Percentiles rank a stretch among this genome's conserved stretches.
Conservation (phyloP, 2,113 vertebrate genomes). For the Glaucomys volans region DNA sequence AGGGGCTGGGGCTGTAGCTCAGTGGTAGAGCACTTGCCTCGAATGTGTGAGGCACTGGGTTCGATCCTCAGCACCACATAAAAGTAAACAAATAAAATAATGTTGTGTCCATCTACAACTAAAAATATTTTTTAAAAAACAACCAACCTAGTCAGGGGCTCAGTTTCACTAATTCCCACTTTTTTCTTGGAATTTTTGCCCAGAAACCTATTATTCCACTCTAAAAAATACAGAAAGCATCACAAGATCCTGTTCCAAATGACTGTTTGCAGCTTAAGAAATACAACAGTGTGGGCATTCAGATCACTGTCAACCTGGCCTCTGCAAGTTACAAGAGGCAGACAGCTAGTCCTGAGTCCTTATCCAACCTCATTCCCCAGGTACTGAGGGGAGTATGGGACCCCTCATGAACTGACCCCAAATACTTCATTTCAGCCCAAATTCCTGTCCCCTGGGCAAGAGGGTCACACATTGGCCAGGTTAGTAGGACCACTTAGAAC, state of each 20-base stretch:
- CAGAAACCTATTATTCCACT: conserved; percentile 8
- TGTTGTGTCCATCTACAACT: too few relatives aligned
- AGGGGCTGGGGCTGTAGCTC: too few relatives aligned
- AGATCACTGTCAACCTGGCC: background rate
- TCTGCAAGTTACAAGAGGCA: background rate
- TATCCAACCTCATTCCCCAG: background rate
- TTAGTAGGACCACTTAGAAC: background rate
- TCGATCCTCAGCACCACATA: too few relatives aligned
- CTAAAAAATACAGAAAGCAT: background rate
- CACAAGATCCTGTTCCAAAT: background rate
- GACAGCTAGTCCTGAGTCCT: background rate
- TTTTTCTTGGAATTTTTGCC: background rate
- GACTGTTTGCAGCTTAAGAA: background rate
- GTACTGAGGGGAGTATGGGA: background rate
- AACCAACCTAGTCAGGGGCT: background rate
- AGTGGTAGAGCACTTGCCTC: too few relatives aligned
- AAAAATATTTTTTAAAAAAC: background rate
- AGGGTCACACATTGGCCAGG: background rate
- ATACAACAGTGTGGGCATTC: background rate
- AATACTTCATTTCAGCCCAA: background rate
- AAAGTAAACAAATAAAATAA: too few relatives aligned
- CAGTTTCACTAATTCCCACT: background rate
- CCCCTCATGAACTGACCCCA: background rate
- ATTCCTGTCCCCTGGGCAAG: background rate
- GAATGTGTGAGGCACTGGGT: too few relatives aligned